Percentiles rank a stretch among this genome's conserved stretches.
phyloP scores from a whole-genome alignment of 2,888 invertebrate genomes.

The Ochropacha duplaris region DNA sequence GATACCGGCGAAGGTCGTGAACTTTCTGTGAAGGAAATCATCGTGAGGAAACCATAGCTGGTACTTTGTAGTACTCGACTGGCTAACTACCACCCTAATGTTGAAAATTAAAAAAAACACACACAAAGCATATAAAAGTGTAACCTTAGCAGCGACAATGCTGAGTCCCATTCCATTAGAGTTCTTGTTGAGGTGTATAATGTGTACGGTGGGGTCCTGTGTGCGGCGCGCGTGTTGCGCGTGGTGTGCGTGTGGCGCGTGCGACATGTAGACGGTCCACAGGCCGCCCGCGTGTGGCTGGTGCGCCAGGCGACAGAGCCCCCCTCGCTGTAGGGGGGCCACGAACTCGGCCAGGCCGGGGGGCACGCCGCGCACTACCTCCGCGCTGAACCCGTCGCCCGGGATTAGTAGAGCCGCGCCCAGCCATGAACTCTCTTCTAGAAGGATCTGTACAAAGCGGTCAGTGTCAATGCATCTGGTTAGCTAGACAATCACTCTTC shows the following conservation, averaged over 20 bases:
- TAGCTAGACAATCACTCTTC: no score
- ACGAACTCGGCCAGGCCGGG: constrained; percentile 95
- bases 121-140: no score
- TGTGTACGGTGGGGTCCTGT: constrained; percentile 88
- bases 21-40: no score
- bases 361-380: constrained; percentile 96
- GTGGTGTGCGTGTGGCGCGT: constrained; percentile 49
- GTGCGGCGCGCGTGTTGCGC: constrained; percentile 84
- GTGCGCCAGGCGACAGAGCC: constrained; percentile 94
- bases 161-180: constrained; percentile 98
- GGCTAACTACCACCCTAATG: no score
- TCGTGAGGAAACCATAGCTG: no score
- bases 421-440: constrained; percentile 96
- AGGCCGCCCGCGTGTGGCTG: constrained; percentile 95
- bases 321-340: constrained; percentile 91
- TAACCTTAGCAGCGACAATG: constrained; percentile 99
- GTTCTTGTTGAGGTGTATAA: constrained; percentile 96
- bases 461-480: no score
- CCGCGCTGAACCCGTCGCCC: constrained; percentile 98
- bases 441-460: constrained; percentile 82
- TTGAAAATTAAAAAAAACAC: no score
- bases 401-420: constrained; percentile 96
- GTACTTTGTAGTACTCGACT: no score
- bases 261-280: constrained; percentile 95
- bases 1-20: no score